phyloP scores from a whole-genome alignment of 2,797 vertebrate genomes.

The Ctenopoma multispine region DNA sequence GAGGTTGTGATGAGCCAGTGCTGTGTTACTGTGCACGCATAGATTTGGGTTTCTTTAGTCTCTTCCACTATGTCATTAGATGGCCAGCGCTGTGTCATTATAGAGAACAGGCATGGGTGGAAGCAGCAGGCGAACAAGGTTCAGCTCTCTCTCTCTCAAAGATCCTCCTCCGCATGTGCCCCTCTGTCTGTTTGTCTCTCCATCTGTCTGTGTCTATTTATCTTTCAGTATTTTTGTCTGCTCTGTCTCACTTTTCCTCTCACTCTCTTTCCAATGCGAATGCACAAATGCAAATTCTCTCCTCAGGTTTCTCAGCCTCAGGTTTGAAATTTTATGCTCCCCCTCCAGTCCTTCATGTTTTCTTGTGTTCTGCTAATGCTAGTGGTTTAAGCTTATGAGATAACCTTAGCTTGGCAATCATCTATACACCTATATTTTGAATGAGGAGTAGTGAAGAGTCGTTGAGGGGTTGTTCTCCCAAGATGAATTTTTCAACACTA shows the following conservation, averaged over 20 bases:
- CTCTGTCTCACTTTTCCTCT: conserved; percentile 19
- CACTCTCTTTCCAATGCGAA: conserved; percentile 40
- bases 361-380: conserved; percentile 39
- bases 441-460: conserved; percentile 2
- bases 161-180: conserved; percentile 73
- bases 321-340: conserved; percentile 34
- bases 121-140: conserved; percentile 76
- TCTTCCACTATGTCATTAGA: conserved; percentile 75
- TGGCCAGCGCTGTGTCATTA: conserved; percentile 78
- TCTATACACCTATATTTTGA: conserved; percentile 24
- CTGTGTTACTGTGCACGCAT: conserved; percentile 49
- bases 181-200: conserved; percentile 65
- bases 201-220: conserved; percentile 58
- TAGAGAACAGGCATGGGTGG: conserved; percentile 69
- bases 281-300: conserved; percentile 38
- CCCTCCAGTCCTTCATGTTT: conserved; percentile 9
- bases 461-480: conserved; percentile 2
- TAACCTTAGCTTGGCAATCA: conserved; percentile 19
- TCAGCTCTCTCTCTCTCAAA: conserved; percentile 58
- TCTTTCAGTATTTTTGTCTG: conserved; percentile 45
- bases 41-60: conserved; percentile 64
- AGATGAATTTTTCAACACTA: neutral
- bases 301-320: conserved; percentile 36
- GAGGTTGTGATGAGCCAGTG: conserved; percentile 42
- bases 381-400: conserved; percentile 31